Conservation (phyloP, 2,888 invertebrate genomes). For the Bembecia ichneumoniformis region DNA sequence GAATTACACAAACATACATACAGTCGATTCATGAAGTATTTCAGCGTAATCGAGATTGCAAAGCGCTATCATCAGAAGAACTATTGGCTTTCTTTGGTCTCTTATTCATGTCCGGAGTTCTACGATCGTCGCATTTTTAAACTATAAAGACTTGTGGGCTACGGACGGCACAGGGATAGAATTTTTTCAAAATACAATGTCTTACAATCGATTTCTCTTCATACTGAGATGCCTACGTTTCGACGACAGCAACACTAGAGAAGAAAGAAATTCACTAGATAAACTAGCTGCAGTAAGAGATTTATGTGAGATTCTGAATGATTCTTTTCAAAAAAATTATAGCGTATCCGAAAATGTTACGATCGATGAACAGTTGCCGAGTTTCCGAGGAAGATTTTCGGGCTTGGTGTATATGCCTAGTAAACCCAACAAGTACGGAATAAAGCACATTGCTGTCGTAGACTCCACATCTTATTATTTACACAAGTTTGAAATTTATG, state of each 20-base stretch:
- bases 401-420: too few relatives aligned
- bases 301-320: neutral
- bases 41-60: conserved; percentile 1
- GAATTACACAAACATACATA: conserved; percentile 2
- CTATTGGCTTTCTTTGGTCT: neutral
- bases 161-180: conserved; percentile 1
- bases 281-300: conserved; percentile 1
- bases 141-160: conserved; percentile 1
- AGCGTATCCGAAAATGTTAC: neutral
- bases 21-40: neutral
- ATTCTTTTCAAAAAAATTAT: conserved; percentile 1
- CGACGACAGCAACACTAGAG: neutral
- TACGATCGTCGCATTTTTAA: neutral
- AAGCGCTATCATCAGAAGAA: conserved; percentile 1
- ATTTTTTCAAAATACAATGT: conserved; percentile 1
- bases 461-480: conserved; percentile 7
- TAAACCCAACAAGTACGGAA: conserved; percentile 8
- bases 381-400: too few relatives aligned
- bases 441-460: conserved; percentile 6
- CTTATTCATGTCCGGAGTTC: too few relatives aligned
- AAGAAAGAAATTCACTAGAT: neutral
- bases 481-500: conserved; percentile 8
- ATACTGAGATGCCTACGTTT: conserved; percentile 1
- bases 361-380: too few relatives aligned
- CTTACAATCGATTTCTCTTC: neutral